Evolutionary conservation across 2,797 vertebrate genomes (phyloP).

Genomic region (Gallinago solitaria): DNA sequence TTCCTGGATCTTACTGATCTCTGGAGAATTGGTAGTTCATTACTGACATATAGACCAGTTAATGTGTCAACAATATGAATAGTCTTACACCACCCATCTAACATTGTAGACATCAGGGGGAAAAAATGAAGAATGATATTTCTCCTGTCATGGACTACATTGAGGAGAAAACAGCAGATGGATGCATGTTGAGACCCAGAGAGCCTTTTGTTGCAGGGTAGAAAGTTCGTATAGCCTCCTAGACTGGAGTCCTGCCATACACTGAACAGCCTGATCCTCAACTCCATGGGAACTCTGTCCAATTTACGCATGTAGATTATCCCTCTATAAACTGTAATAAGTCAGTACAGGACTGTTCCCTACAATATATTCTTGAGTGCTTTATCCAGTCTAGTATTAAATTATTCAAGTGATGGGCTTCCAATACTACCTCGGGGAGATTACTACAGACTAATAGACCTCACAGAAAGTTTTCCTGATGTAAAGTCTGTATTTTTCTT

Average conservation of each 20-base stretch:
- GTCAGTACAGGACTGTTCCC: not conserved
- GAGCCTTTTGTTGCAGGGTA: not conserved
- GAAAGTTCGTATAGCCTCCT: not conserved
- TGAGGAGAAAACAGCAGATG: not conserved
- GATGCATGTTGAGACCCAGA: not conserved
- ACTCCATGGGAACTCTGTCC: not conserved
- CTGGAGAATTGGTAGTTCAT: not conserved
- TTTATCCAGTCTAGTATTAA: slow-evolving; percentile 29
- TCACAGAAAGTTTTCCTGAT: slow-evolving; percentile 15
- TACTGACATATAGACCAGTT: not conserved
- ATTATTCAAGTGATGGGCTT: slow-evolving; percentile 29
- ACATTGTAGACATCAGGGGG: not conserved
- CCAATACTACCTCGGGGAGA: not conserved
- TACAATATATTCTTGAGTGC: not conserved
- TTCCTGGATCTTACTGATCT: not conserved
- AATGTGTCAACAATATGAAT: not conserved
- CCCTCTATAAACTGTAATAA: not conserved
- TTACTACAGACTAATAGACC: not conserved
- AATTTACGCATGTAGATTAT: not conserved
- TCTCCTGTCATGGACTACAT: not conserved
- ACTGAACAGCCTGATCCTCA: not conserved
- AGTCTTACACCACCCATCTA: not conserved
- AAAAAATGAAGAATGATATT: not conserved
- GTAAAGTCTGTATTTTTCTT: slow-evolving; percentile 12
- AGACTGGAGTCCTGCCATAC: not conserved